phyloP scores from a whole-genome alignment of 2,888 invertebrate genomes.

The Chouioia cunea region DNA sequence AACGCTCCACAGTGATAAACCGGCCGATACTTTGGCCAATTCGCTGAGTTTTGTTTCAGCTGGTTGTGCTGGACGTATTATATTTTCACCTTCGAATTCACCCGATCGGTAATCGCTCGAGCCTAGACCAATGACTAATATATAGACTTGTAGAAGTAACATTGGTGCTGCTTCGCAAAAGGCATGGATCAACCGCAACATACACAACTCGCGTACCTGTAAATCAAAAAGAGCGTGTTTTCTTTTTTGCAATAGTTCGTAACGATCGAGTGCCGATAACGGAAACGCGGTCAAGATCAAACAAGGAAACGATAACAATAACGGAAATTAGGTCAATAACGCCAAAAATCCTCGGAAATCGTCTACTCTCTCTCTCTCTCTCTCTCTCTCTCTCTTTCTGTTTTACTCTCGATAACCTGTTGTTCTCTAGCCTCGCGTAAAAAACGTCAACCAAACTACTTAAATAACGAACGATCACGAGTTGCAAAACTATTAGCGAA shows the following conservation, averaged over 20 bases:
- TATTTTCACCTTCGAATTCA: not conserved
- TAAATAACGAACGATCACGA: not conserved
- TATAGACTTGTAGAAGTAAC: conserved; percentile 84
- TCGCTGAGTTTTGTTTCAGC: conserved; percentile 60
- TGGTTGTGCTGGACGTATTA: not conserved
- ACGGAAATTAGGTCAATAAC: too few species aligned
- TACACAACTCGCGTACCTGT: conserved; percentile 74
- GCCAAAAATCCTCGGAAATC: too few species aligned
- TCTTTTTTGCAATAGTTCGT: too few species aligned
- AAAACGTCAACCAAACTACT: too few species aligned
- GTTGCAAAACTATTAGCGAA: too few species aligned
- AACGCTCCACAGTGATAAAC: conserved; percentile 85
- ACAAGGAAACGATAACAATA: too few species aligned
- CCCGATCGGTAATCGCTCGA: conserved; percentile 23
- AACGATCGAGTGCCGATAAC: too few species aligned
- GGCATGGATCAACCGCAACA: conserved; percentile 86
- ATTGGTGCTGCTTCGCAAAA: conserved; percentile 92
- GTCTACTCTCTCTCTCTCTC: too few species aligned
- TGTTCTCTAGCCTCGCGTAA: too few species aligned
- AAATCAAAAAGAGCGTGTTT: not conserved
- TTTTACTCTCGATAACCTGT: too few species aligned
- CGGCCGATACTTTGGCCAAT: conserved; percentile 84
- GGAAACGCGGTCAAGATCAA: too few species aligned
- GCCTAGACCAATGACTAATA: conserved; percentile 60
- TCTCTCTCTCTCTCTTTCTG: too few species aligned